Conservation (phyloP, 2,888 invertebrate genomes). For the Sinotaia quadrata region DNA sequence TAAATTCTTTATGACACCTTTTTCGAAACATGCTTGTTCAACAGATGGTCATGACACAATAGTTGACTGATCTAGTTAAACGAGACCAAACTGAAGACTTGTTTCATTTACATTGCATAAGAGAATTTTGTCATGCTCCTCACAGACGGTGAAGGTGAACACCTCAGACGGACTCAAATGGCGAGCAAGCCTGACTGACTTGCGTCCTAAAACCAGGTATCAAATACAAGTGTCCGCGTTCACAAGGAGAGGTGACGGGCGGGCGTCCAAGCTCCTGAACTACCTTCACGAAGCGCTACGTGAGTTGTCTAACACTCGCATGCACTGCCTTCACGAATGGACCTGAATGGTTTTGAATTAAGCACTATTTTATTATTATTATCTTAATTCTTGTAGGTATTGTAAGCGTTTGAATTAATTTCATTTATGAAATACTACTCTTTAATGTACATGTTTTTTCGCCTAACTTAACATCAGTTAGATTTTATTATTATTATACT, state of each 20-base stretch:
- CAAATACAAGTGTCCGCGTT: constrained; percentile 90
- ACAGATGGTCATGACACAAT: too few species aligned
- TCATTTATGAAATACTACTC: too few species aligned
- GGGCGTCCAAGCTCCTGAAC: constrained; percentile 1
- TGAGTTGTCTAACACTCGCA: not conserved
- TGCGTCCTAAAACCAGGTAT: constrained; percentile 96
- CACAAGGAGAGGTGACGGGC: constrained; percentile 95
- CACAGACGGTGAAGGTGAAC: constrained; percentile 3
- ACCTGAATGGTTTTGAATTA: not conserved
- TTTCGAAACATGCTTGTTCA: too few species aligned
- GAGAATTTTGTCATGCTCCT: not conserved
- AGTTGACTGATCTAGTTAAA: too few species aligned
- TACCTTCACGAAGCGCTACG: constrained; percentile 24
- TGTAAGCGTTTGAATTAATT: too few species aligned
- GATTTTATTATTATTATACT: too few species aligned
- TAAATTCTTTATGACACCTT: too few species aligned
- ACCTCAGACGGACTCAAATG: constrained; percentile 81
- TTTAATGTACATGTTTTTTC: too few species aligned
- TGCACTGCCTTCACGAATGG: not conserved
- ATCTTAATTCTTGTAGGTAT: too few species aligned
- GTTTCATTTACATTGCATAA: not conserved
- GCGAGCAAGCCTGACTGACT: constrained; percentile 85
- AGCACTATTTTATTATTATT: too few species aligned
- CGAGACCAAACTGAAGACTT: too few species aligned
- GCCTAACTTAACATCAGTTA: too few species aligned